phyloP scores from a whole-genome alignment of 2,888 invertebrate species.

The Oeneis ivallda region DNA sequence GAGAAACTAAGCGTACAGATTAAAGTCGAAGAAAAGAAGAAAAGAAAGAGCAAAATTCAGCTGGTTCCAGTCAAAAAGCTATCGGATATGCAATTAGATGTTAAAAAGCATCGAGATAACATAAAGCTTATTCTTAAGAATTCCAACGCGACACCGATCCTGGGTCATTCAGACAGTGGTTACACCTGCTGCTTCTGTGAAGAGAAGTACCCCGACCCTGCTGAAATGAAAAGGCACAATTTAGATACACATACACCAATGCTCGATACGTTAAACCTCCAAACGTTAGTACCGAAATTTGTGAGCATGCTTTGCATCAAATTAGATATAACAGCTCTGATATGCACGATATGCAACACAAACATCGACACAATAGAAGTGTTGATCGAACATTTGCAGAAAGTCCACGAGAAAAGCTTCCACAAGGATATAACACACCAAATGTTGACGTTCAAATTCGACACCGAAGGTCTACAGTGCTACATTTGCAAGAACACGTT shows the following conservation, averaged over 20 bases:
- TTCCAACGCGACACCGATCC: slow-evolving; percentile 55
- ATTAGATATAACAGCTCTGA: slow-evolving; percentile 53
- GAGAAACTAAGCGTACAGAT: slow-evolving; percentile 12
- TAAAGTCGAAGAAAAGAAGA: slow-evolving; percentile 26
- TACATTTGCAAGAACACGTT: slow-evolving; percentile 64
- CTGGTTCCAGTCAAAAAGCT: slow-evolving; percentile 28
- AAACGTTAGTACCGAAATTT: slow-evolving; percentile 41
- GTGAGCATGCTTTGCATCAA: slow-evolving; percentile 46
- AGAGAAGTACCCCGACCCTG: slow-evolving; percentile 43
- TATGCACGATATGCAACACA: slow-evolving; percentile 51
- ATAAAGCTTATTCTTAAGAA: slow-evolving; percentile 42
- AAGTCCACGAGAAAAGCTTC: slow-evolving; percentile 44
- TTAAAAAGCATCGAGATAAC: slow-evolving; percentile 42
- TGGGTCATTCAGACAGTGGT: slow-evolving; percentile 43
- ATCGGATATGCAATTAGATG: slow-evolving; percentile 35
- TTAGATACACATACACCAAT: slow-evolving; percentile 40
- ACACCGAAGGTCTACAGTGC: slow-evolving; percentile 54
- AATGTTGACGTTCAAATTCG: slow-evolving; percentile 61
- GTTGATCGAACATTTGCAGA: slow-evolving; percentile 48
- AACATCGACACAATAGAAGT: slow-evolving; percentile 45
- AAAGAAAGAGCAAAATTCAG: slow-evolving; percentile 25
- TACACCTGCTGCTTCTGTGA: slow-evolving; percentile 50
- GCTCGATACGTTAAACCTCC: slow-evolving; percentile 38
- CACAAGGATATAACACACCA: slow-evolving; percentile 53
- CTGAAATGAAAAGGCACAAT: slow-evolving; percentile 49